These are phyloP conservation scores for Pluvialis apricaria DNA, from an alignment of 2,113 vertebrate genomes.

Conservation along the genomic window DNA sequence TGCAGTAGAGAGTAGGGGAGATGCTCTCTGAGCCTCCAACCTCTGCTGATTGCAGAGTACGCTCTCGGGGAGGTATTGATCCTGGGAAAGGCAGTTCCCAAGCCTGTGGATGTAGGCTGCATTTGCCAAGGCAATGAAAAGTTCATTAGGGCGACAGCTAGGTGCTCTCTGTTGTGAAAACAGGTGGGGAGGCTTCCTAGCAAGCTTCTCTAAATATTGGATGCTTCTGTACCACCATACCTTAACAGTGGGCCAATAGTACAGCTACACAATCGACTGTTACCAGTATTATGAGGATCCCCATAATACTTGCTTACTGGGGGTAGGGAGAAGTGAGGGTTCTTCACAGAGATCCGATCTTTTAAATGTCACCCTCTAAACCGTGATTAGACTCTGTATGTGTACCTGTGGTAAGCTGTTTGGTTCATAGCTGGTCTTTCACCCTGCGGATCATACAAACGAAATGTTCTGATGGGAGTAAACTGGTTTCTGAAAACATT, in stretches of 20 bases:
- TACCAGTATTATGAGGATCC: background rate
- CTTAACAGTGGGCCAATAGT: background rate
- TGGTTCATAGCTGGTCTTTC: background rate
- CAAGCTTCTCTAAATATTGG: background rate
- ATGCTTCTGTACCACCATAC: rapidly evolving
- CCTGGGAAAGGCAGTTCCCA: background rate
- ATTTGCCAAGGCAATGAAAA: background rate
- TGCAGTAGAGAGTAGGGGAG: background rate
- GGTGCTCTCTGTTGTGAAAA: background rate
- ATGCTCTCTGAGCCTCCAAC: background rate
- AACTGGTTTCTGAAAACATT: background rate
- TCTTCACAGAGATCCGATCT: rapidly evolving
- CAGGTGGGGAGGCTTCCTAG: background rate
- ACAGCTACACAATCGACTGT: background rate
- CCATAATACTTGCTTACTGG: background rate
- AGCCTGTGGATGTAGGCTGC: background rate
- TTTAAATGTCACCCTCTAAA: background rate
- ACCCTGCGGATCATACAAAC: rapidly evolving
- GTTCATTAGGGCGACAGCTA: background rate
- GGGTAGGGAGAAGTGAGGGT: rapidly evolving
- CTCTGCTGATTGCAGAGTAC: rapidly evolving
- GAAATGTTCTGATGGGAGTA: background rate
- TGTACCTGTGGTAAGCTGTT: background rate
- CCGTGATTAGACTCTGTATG: background rate
- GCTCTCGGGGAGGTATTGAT: background rate